Evolutionary conservation across 2,888 invertebrate genomes (phyloP).

Genomic region (Falcaria lacertinaria): DNA sequence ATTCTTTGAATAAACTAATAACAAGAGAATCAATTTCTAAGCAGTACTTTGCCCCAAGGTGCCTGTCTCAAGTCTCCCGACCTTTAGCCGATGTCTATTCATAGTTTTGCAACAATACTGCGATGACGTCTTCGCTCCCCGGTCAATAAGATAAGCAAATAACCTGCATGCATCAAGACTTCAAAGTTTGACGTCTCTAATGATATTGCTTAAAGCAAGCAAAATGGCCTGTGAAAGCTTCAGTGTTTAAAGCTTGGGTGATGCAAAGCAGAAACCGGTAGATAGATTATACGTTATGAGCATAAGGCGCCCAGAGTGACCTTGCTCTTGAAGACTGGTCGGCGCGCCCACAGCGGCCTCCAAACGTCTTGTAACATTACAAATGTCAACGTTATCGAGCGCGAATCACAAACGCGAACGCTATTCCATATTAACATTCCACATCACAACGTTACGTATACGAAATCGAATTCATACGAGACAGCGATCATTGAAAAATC

Average conservation of each 20-base stretch:
- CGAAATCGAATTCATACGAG: background rate
- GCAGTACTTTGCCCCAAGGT: no score
- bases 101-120: no score
- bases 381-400: conserved; percentile 7
- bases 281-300: background rate
- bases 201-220: no score
- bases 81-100: no score
- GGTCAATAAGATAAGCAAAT: no score
- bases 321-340: conserved; percentile 68
- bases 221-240: no score
- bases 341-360: conserved; percentile 63
- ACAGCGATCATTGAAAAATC: background rate
- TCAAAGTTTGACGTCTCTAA: background rate
- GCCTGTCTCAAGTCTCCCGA: no score
- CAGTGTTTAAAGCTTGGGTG: no score
- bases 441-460: background rate
- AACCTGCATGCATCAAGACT: background rate
- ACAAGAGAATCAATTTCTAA: no score
- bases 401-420: background rate
- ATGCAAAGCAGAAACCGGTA: conserved; percentile 1
- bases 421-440: conserved; percentile 1
- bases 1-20: no score
- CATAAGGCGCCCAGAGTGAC: conserved; percentile 30
- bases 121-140: no score
- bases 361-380: conserved; percentile 20